Percentiles rank a stretch among this genome's conserved stretches.
phyloP scores from a whole-genome alignment of 2,888 invertebrate species.

The Leucophora obtusa region DNA sequence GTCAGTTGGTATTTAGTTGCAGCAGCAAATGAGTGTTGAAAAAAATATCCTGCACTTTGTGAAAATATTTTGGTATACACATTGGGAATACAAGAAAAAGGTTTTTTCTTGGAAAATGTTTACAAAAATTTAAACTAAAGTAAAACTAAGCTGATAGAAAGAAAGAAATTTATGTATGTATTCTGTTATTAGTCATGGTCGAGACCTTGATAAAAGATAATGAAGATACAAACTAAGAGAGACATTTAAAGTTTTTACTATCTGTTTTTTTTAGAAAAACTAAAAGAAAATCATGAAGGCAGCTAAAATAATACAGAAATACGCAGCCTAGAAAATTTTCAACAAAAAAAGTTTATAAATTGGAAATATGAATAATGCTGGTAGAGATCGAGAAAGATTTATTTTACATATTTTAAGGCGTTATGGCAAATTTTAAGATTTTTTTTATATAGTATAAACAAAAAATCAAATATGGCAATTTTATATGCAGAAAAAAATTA shows the following conservation, averaged over 20 bases:
- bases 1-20: constrained; percentile 1
- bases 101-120: background rate
- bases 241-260: constrained; percentile 21
- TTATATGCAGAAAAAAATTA: background rate
- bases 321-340: constrained; percentile 52
- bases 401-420: constrained; percentile 5
- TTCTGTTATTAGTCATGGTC: constrained; percentile 38
- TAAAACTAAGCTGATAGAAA: background rate
- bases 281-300: constrained; percentile 21
- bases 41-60: background rate
- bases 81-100: background rate
- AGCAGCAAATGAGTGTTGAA: background rate
- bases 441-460: background rate
- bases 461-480: background rate
- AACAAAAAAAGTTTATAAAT: constrained; percentile 7
- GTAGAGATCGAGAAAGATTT: background rate
- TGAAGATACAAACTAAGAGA: constrained; percentile 22
- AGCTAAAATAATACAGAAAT: background rate
- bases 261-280: background rate
- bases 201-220: constrained; percentile 53
- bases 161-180: background rate
- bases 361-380: background rate
- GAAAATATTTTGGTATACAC: background rate
- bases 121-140: constrained; percentile 5
- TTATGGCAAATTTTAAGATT: constrained; percentile 28